Conservation (phyloP, 1,140 invertebrate species). For the Philotrypesis tridentata region DNA sequence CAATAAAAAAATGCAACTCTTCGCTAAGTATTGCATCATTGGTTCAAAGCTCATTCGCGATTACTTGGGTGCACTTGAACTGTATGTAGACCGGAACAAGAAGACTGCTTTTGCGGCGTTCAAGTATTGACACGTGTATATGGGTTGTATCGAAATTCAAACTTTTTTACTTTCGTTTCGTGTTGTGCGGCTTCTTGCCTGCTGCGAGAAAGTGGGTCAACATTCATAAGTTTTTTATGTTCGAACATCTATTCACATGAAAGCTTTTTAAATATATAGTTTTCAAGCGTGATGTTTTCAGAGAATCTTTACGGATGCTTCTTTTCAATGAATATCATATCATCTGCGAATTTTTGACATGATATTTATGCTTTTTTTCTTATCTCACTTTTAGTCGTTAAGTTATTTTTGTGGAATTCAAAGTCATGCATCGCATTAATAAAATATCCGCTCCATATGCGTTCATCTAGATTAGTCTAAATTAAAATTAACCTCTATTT, state of each 20-base stretch:
- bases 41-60: neutral
- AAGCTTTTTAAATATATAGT: too few species aligned
- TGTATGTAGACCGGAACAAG: slow-evolving; percentile 19
- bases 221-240: too few species aligned
- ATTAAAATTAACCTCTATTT: neutral
- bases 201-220: too few species aligned
- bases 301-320: neutral
- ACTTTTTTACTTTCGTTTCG: neutral
- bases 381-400: too few species aligned
- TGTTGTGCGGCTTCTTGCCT: too few species aligned
- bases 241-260: too few species aligned
- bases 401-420: too few species aligned
- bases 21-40: neutral
- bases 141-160: neutral
- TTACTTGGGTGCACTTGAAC: neutral
- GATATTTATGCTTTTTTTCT: too few species aligned
- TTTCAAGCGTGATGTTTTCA: neutral
- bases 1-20: neutral
- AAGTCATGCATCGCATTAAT: too few species aligned
- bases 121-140: neutral
- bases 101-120: neutral
- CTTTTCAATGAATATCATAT: neutral
- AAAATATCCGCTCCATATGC: too few species aligned
- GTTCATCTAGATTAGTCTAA: too few species aligned
- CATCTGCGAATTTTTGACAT: neutral